Evolutionary conservation across 2,888 invertebrate genomes (phyloP).

Genomic region (Drosophila mettleri): DNA sequence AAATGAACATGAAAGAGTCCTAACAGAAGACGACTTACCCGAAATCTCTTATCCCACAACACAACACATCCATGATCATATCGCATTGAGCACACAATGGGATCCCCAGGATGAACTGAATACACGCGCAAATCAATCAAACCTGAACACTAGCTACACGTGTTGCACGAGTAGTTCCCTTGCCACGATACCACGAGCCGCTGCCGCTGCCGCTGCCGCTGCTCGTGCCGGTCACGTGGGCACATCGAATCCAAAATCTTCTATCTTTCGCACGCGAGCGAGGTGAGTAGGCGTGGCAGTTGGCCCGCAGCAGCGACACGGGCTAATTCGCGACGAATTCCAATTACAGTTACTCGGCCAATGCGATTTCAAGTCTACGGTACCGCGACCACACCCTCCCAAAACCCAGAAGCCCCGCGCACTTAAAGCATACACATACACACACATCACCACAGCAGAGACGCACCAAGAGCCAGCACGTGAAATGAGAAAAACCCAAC

Average conservation of each 20-base stretch:
- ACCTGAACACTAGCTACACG: neutral
- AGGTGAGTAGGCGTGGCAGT: neutral
- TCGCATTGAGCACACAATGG: no score
- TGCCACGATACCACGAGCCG: no score
- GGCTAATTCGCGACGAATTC: neutral
- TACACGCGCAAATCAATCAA: neutral
- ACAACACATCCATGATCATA: no score
- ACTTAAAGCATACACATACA: neutral
- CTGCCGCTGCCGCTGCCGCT: no score
- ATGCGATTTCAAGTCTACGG: conserved; percentile 40
- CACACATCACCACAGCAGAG: no score
- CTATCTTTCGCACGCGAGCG: no score
- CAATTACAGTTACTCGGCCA: conserved; percentile 11
- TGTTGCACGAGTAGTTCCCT: neutral
- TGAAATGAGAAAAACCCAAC: no score
- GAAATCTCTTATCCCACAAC: no score
- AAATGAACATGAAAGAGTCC: neutral
- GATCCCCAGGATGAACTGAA: neutral
- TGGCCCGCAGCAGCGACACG: no score
- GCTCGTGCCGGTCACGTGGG: neutral
- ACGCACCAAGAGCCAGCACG: no score
- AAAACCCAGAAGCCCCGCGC: neutral
- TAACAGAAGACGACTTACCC: neutral
- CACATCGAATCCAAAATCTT: neutral
- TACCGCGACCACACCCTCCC: conserved; percentile 19